These are phyloP conservation scores for Nettapus auritus DNA, from an alignment of 2,113 vertebrate species.

Conservation along the genomic window DNA sequence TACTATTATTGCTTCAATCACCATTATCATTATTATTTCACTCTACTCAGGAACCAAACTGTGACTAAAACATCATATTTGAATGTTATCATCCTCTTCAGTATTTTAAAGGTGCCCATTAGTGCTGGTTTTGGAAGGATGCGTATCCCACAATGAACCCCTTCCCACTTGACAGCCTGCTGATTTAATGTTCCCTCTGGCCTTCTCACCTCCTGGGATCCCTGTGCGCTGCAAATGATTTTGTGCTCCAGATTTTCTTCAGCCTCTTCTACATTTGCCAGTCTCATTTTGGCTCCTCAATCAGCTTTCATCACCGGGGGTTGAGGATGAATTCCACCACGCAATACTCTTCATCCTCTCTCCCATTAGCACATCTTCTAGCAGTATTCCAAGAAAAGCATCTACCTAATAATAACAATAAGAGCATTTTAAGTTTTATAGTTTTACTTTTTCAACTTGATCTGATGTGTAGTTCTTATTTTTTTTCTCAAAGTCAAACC, in stretches of 20 bases:
- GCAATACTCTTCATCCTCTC: not conserved
- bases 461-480: not conserved
- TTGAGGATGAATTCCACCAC: not conserved
- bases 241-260: constrained; percentile 19
- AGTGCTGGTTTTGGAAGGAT: constrained; percentile 10
- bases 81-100: constrained; percentile 20
- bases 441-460: not conserved
- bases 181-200: constrained; percentile 45
- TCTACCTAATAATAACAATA: not conserved
- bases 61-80: constrained; percentile 23
- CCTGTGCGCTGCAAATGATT: constrained; percentile 4
- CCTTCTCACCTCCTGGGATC: constrained; percentile 28
- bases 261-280: not conserved
- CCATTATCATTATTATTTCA: constrained; percentile 30
- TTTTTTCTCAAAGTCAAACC: not conserved
- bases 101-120: constrained; percentile 3
- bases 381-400: not conserved
- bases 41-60: not conserved
- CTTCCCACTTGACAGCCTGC: constrained; percentile 47
- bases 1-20: constrained; percentile 11
- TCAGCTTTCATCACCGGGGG: not conserved
- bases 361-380: not conserved
- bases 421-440: not conserved
- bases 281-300: constrained; percentile 1
- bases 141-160: not conserved